phyloP scores from a whole-genome alignment of 2,888 invertebrate species.

The Portevinia maculata region DNA sequence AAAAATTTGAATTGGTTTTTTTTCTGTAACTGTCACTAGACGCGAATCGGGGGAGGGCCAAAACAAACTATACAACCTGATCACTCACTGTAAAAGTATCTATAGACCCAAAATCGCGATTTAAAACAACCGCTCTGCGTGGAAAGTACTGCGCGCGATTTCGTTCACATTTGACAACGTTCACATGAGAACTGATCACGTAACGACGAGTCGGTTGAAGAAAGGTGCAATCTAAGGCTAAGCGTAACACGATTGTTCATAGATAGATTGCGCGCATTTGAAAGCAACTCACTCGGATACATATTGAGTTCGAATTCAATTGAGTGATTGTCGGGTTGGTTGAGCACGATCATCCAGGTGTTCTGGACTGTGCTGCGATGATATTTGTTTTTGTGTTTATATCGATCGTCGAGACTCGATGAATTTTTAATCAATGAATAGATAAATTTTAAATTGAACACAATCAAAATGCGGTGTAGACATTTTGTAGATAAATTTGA shows the following conservation, averaged over 20 bases:
- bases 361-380: slow-evolving; percentile 8
- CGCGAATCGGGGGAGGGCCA: slow-evolving; percentile 33
- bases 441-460: slow-evolving; percentile 16
- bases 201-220: slow-evolving; percentile 43
- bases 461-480: slow-evolving; percentile 10
- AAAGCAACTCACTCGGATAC: slow-evolving; percentile 43
- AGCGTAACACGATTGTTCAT: slow-evolving; percentile 22
- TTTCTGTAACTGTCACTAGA: slow-evolving; percentile 32
- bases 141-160: slow-evolving; percentile 30
- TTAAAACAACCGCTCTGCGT: not conserved
- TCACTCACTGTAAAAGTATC: slow-evolving; percentile 31
- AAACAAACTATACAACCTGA: slow-evolving; percentile 18
- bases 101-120: slow-evolving; percentile 27
- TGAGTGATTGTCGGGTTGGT: not conserved
- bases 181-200: slow-evolving; percentile 68
- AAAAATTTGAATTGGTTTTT: slow-evolving; percentile 11
- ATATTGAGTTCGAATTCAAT: slow-evolving; percentile 15
- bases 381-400: slow-evolving; percentile 8
- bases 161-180: slow-evolving; percentile 51
- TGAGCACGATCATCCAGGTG: slow-evolving; percentile 36
- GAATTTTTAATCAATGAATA: slow-evolving; percentile 11
- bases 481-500: slow-evolving; percentile 22
- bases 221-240: slow-evolving; percentile 45
- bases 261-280: slow-evolving; percentile 19
- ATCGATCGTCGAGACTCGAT: slow-evolving; percentile 57